Evolutionary conservation across 64 coral and sea anemone genomes (phyloP).

Genomic region (Stichodactyla mertensii): DNA sequence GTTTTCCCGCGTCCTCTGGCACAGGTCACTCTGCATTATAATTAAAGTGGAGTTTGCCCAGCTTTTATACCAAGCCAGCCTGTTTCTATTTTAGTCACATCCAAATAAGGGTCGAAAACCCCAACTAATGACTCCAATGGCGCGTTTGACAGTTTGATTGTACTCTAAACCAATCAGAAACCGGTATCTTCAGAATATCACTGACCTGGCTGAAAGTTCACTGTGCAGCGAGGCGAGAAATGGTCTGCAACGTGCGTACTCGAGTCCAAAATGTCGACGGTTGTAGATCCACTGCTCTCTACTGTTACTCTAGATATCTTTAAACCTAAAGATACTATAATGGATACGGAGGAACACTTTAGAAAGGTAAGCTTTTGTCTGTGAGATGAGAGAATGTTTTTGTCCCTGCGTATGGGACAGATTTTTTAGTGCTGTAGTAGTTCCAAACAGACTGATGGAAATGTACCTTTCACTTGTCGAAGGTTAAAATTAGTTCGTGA

Average conservation of each 20-base stretch:
- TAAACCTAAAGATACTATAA: conserved; percentile 73
- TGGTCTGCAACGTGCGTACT: conserved; percentile 49
- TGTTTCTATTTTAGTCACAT: conserved; percentile 93
- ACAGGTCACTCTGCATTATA: background rate
- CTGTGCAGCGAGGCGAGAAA: conserved; percentile 88
- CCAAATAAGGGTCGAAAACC: conserved; percentile 92
- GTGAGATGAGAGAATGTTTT: background rate
- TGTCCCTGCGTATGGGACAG: conserved; percentile 7
- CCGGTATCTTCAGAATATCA: conserved; percentile 68
- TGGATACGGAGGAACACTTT: conserved; percentile 84
- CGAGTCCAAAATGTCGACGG: conserved; percentile 68
- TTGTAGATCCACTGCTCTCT: conserved; percentile 94
- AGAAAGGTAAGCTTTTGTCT: conserved; percentile 66
- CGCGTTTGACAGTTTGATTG: conserved; percentile 69
- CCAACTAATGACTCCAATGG: conserved; percentile 39
- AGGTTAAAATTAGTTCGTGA: background rate
- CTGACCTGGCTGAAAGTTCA: conserved; percentile 66
- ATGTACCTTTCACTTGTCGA: background rate
- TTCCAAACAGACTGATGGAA: background rate
- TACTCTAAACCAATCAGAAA: conserved; percentile 70
- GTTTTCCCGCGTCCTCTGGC: background rate
- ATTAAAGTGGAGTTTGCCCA: background rate
- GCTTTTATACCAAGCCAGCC: conserved; percentile 63
- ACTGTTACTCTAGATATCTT: conserved; percentile 87
- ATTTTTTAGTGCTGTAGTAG: background rate